phyloP scores from a whole-genome alignment of 2,888 invertebrate genomes.

The Caenorhabditis sp. region DNA sequence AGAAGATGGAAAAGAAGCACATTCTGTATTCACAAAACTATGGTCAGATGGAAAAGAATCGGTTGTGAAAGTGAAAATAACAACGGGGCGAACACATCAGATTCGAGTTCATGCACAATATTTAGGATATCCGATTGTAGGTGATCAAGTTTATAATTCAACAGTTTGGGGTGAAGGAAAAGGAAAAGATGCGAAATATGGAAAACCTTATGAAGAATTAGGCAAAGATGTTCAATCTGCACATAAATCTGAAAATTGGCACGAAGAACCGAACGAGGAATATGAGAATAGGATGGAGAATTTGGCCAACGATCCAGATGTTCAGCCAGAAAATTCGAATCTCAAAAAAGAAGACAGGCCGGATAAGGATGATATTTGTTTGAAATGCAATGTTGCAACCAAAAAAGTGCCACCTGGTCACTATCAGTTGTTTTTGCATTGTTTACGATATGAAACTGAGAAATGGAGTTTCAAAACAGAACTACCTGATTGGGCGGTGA shows the following conservation, averaged over 20 bases:
- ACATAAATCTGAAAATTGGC: conserved; percentile 58
- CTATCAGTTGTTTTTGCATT: conserved; percentile 65
- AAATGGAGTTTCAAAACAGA: conserved; percentile 64
- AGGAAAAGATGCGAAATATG: conserved; percentile 85
- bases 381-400: conserved; percentile 65
- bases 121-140: conserved; percentile 94
- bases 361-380: conserved; percentile 61
- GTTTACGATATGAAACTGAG: conserved; percentile 65
- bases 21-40: conserved; percentile 46
- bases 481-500: conserved; percentile 65
- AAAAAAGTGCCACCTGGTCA: conserved; percentile 55
- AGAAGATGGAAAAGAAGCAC: conserved; percentile 78
- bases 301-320: conserved; percentile 36
- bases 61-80: conserved; percentile 90
- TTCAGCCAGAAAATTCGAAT: conserved; percentile 38
- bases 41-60: conserved; percentile 76
- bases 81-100: conserved; percentile 97
- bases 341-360: conserved; percentile 52
- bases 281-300: conserved; percentile 55
- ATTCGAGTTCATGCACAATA: conserved; percentile 97
- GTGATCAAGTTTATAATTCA: conserved; percentile 95
- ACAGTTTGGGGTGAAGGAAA: conserved; percentile 89
- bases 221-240: conserved; percentile 51
- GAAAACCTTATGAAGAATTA: conserved; percentile 58
- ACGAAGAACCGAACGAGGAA: conserved; percentile 57